These are phyloP conservation scores for Enteromius trimaculatus DNA, from an alignment of 2,797 vertebrate genomes.

Conservation along the genomic window DNA sequence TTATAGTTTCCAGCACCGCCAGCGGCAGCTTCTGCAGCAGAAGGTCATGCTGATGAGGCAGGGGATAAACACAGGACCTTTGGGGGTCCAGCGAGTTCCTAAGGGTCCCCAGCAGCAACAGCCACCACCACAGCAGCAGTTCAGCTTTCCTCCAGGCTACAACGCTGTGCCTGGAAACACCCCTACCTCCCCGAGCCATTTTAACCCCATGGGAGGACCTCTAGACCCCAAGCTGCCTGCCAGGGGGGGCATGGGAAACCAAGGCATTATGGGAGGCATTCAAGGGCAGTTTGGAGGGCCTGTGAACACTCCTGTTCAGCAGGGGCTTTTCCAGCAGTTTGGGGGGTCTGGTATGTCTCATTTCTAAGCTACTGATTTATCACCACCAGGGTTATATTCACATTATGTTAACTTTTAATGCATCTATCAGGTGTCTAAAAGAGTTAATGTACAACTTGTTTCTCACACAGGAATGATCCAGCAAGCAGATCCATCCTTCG, in stretches of 20 bases:
- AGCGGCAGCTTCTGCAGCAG: slow-evolving; percentile 93
- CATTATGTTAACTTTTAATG: not conserved
- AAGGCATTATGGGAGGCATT: slow-evolving; percentile 82
- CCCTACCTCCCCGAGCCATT: slow-evolving; percentile 87
- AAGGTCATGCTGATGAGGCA: slow-evolving; percentile 92
- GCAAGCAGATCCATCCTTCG: slow-evolving; percentile 84
- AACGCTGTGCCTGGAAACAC: slow-evolving; percentile 81
- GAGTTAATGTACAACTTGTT: not conserved
- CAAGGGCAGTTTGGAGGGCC: slow-evolving; percentile 84
- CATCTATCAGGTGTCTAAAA: not conserved
- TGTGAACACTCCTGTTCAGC: slow-evolving; percentile 84
- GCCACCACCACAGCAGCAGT: slow-evolving; percentile 76
- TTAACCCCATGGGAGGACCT: slow-evolving; percentile 75
- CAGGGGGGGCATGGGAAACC: slow-evolving; percentile 80
- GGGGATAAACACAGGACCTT: slow-evolving; percentile 78
- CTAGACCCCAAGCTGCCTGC: slow-evolving; percentile 81
- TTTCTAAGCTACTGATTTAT: slow-evolving; percentile 1
- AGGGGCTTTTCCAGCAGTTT: slow-evolving; percentile 91
- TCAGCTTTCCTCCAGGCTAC: slow-evolving; percentile 86
- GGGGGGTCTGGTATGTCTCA: slow-evolving; percentile 82
- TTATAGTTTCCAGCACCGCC: slow-evolving; percentile 93
- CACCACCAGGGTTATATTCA: not conserved
- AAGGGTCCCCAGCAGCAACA: slow-evolving; percentile 66
- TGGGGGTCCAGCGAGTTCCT: slow-evolving; percentile 73
- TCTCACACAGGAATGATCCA: slow-evolving; percentile 82